Base-by-base conservation (phyloP, 2,888 invertebrate genomes). In the Pachymerium ferrugineum region DNA sequence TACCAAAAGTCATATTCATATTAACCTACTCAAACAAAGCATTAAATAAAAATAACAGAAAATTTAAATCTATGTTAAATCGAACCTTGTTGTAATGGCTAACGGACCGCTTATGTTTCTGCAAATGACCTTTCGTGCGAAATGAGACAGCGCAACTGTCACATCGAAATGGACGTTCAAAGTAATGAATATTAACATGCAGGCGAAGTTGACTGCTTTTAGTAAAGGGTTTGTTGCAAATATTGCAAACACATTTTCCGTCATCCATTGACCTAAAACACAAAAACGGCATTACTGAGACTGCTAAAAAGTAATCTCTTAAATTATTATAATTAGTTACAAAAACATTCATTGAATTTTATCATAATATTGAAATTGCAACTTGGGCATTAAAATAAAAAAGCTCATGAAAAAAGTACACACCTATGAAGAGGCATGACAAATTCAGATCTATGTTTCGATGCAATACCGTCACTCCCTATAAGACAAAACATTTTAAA, bases 141-240 rank as follows among this genome's bases (percentile, higher is more conserved):
- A 97, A 97, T 79, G 94, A 93, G 29, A 94, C 90, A 38, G 91
- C 91, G 83, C 97, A 97, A 2, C 93, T 90, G 79, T 94, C 92
- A 83, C 97, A 97, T 77, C 93, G 88, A 81, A 91, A 94, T 72
- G 93, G 94, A 76, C 94, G 87, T 82, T 96, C 96, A 86, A 97
- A 90, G 80, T 94, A 95, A 84, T 97, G 97, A 78, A 96, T 95
- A 83, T 97, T 96, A 83, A 95, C 91, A 84, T 97, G 97, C 76
- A 97, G 85, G 77, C 90, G 87, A 76, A 97, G 85, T 81, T 96
- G 95, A 76, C 93, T 93, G 76, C 93, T 91, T 83, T 96, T 94
- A 76, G 90, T 91, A 84, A 97, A 97, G 73, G 90, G 90, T 83
- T 96, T 95, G 78, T 91, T 89, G 84, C 97, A 97, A 80, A 96